Evolutionary conservation across 2,797 vertebrate genomes (phyloP).

Genomic region (Cuculus canorus): DNA sequence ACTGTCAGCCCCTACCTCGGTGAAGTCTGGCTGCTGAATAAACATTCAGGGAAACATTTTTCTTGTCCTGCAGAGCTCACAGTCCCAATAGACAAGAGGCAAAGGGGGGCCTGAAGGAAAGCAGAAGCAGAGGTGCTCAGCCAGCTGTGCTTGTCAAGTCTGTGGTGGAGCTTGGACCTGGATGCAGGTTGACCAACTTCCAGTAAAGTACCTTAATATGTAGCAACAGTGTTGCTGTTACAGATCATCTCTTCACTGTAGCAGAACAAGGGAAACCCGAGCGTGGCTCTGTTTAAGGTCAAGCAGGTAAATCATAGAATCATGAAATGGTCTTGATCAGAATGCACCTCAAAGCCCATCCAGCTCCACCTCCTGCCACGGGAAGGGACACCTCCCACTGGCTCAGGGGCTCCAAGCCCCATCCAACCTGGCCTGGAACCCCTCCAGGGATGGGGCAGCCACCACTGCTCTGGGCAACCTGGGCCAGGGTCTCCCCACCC

Average conservation of each 20-base stretch:
- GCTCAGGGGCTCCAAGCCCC: too few species aligned
- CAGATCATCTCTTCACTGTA: not conserved
- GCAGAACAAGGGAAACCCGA: not conserved
- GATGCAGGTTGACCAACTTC: not conserved
- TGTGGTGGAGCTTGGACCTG: not conserved
- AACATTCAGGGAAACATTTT: constrained; percentile 22
- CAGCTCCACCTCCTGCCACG: too few species aligned
- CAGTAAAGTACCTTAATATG: not conserved
- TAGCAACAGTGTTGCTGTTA: rapidly evolving
- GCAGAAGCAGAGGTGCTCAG: not conserved
- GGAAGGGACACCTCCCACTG: too few species aligned
- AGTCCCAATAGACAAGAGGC: not conserved
- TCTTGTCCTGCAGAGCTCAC: not conserved
- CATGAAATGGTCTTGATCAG: too few species aligned
- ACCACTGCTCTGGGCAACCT: too few species aligned
- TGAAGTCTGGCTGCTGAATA: not conserved
- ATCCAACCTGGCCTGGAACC: too few species aligned
- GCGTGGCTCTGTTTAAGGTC: not conserved
- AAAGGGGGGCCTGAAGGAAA: not conserved
- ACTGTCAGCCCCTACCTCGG: not conserved
- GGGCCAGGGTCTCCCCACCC: too few species aligned
- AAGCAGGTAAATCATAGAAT: not conserved
- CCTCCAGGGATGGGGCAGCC: too few species aligned
- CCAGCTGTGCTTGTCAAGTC: not conserved
- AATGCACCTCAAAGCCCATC: too few species aligned